Base-by-base conservation (phyloP, 1,140 invertebrate genomes). In the Musca domestica region DNA sequence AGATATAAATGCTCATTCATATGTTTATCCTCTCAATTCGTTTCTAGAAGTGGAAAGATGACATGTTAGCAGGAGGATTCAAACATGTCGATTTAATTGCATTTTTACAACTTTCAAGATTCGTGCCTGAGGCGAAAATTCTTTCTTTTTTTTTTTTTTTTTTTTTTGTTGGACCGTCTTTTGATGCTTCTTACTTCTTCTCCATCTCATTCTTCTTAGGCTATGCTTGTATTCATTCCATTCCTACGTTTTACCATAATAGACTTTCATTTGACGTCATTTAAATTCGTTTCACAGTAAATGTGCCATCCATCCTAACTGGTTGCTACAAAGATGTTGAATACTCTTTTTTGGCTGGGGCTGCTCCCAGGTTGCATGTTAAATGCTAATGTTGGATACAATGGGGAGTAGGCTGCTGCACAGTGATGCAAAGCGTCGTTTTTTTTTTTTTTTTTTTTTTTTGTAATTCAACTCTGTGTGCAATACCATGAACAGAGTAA, bases 91-190 rank as follows among this genome's bases (percentile, higher is more conserved):
- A 78, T 78, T 78, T 78, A 78, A 78, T 78, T 73, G 76, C 76
- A 71, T 78, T 78, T 78, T 78, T 78, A 78, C 76, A 78, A 76
- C 76, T 76, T 75, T 72, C 73, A 78, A 76, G 76, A 78, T 78
- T 77, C 76, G 76, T 78, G 76, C 76, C 74, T 74, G 73, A 73
- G 72, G 75, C 69, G 34, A 48, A 49, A 48, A 51, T 64, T 47
- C 23, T 64, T 23, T 61, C 41, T 61, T 9, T 9, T 41, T n/a
- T n/a, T n/a, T 58, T 15, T 27, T 41, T 6, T 20, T 9, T 61
- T 61, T 17, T 34, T 10, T 20, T 61, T 34, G 27, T 34, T 41
- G 6, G 27, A 4, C 27, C 6, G 34, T 41, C n/a, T n/a, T n/a
- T n/a, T n/a, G n/a, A n/a, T n/a, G n/a, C n/a, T 56, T 27, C 17